Evolutionary conservation across 2,888 invertebrate genomes (phyloP), one percentile per base, ranked within the genome.

Genomic region (Parnassius smintheus): DNA sequence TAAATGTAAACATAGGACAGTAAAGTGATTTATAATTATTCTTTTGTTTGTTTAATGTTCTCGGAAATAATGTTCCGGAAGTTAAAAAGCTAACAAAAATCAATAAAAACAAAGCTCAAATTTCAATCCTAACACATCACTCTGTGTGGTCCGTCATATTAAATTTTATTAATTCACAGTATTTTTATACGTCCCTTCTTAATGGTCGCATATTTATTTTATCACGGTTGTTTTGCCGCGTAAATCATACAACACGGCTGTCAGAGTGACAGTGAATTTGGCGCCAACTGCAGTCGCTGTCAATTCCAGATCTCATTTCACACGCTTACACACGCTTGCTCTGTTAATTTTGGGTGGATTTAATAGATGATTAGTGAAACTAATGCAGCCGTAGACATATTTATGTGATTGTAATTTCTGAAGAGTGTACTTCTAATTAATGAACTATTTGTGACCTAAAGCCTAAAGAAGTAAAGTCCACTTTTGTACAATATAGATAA

Each of bases 191-290:
- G 70, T 70, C 71, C 71, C 69, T 60, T 70, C 74, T 70, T 75
- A 75, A 78, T 77, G 74, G 71, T 69, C 66, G 74, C 72, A 70
- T 81, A 80, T 83, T 83, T 82, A 83, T 84, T 82, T 81, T 73
- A 60, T 69, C 68, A 68, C 69, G 69, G 62, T 65, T 66, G 68
- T 75, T 78, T 75, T 77, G 74, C 68, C 75, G 80, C 78, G 81
- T 86, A 83, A 82, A 85, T 86, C 85, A 85, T 80, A 75, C 64
- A 57, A 75, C 64, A 57, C 59, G 66, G 71, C 81, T 80, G 86
- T 85, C 83, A 78, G 60, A 72, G 72, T 78, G 81, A 85, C 86
- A 85, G 83, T 71, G 71, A 81, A 82, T 85, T 85, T 83, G 85
- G 86, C 85, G 85, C 82, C 84, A 82, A 83, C 74, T 68, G 73